Base-by-base conservation (phyloP, 2,888 invertebrate genomes). In the Megamerina dolium region DNA sequence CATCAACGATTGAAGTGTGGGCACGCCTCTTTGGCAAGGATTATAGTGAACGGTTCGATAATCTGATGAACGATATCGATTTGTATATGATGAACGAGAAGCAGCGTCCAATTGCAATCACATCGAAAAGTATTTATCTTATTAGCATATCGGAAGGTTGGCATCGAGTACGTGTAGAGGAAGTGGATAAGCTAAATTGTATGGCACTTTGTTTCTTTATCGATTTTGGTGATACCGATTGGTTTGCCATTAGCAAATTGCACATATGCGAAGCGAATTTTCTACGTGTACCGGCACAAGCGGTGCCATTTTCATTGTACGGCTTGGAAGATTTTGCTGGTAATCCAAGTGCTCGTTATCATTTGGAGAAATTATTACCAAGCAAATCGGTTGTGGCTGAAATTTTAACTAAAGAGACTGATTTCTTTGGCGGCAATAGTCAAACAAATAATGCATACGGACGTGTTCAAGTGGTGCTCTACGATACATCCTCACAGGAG, bases 221-320 rank as follows among this genome's bases (percentile, higher is more conserved):
- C 9, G 89, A 89, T 66, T 80, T 78, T 51, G 88, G 88, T 0
- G 85, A 85, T 52, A 81, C 80, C 48, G 81, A 80, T 35, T 63
- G 67, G 13, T 75, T 83, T 18, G 55, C 71, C 4, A 67, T 76
- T 10, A 63, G 73, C 19, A 73, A 76, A 46, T 73, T 89, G 19
- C 79, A 76, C 53, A 74, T 76, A 19, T 74, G 84, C 37, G 78
- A 80, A 46, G 74, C 78, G 1, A 76, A 78, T 47, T 88, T 85
- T 58, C 75, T 81, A 10, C 68, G 66, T 38, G 67, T 85, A 17
- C 79, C 86, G 13, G 79, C 83, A 1, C 88, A 88, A 75, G 86
- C 83, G 18, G 76, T 87, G 45, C 77, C 81, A 50, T 77, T 86
- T 51, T 79, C 80, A 14, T 68, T 87, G 57, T 79, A 77, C 37